Percentiles rank a stretch among this genome's conserved stretches.
Evolutionary conservation across 2,888 invertebrate genomes (phyloP).

Genomic region (Sinhomidia bicolor): DNA sequence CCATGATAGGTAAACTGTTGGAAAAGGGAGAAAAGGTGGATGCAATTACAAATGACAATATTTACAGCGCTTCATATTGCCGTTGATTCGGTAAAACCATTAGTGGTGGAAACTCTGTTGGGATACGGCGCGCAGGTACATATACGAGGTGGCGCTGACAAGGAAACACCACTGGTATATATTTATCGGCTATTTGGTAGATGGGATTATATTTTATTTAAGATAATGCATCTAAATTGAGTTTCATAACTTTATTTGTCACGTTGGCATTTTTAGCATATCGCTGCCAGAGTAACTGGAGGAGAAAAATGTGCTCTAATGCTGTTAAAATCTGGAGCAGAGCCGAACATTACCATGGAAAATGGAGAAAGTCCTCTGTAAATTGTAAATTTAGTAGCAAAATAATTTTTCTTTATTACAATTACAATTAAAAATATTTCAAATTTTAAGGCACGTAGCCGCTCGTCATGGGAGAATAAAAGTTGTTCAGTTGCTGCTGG

Average conservation of each 20-base stretch:
- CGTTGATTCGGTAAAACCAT: constrained; percentile 95
- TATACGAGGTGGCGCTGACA: constrained; percentile 92
- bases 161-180: constrained; percentile 93
- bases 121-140: constrained; percentile 99
- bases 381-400: no score
- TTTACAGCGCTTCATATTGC: constrained; percentile 98
- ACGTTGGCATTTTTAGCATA: no score
- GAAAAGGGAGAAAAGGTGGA: constrained; percentile 98
- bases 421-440: no score
- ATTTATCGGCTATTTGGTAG: no score
- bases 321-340: constrained; percentile 98
- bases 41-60: constrained; percentile 96
- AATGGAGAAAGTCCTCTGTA: constrained; percentile 99
- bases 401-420: no score
- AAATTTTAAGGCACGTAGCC: no score
- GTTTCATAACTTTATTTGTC: no score
- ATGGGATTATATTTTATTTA: no score
- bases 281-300: constrained; percentile 93
- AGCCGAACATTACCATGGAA: constrained; percentile 96
- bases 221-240: no score
- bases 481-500: constrained; percentile 91
- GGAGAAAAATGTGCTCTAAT: constrained; percentile 97
- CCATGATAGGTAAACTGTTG: constrained; percentile 96
- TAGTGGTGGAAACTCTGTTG: constrained; percentile 96
- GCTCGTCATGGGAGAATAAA: constrained; percentile 95